Conservation (phyloP, 1,140 invertebrate genomes). For the Varroa destructor region DNA sequence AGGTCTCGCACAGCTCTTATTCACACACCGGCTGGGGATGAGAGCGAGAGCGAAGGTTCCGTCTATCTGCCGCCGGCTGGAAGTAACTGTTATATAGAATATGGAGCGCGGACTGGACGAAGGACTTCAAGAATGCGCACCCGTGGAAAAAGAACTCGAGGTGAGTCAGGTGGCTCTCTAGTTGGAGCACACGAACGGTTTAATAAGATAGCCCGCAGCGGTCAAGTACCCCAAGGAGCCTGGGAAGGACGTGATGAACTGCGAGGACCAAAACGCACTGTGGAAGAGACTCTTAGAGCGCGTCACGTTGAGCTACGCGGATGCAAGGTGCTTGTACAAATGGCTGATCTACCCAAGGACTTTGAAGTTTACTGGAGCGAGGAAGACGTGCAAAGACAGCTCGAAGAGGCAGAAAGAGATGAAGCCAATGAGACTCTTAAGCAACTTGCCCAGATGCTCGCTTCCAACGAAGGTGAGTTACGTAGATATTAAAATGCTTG, state of each 20-base stretch:
- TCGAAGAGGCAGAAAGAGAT: conserved; percentile 17
- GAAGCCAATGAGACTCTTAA: conserved; percentile 6
- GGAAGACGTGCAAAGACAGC: conserved; percentile 3
- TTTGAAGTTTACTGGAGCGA: conserved; percentile 24
- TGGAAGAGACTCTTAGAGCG: background rate
- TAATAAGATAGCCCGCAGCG: too few species aligned
- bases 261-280: background rate
- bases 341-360: conserved; percentile 22
- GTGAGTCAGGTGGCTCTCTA: background rate
- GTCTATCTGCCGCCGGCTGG: too few species aligned
- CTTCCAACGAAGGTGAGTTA: conserved; percentile 8
- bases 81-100: too few species aligned
- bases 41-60: too few species aligned
- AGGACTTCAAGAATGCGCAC: conserved; percentile 15
- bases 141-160: conserved; percentile 10
- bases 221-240: too few species aligned
- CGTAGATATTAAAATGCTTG: background rate
- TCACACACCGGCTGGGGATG: too few species aligned
- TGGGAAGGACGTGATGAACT: too few species aligned
- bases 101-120: background rate
- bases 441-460: background rate
- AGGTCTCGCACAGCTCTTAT: too few species aligned
- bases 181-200: background rate
- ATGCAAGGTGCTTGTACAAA: conserved; percentile 24
- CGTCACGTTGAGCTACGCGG: conserved; percentile 13